Percentiles rank a stretch among this genome's conserved stretches.
phyloP scores from a whole-genome alignment of 2,113 vertebrate species.

The Quiscalus mexicanus region DNA sequence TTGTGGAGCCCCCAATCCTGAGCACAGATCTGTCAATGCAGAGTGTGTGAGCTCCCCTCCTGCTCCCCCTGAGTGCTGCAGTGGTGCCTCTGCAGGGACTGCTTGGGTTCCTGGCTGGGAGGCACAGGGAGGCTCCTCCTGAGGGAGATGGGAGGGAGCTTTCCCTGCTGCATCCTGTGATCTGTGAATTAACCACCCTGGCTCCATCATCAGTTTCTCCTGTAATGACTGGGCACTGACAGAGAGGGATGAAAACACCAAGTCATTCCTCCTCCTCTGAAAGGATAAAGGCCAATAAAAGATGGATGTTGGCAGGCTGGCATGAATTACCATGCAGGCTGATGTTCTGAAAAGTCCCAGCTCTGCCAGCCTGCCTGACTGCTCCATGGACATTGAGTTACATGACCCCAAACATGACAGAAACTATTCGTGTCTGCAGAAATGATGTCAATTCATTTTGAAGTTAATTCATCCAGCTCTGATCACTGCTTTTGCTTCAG shows the following conservation, averaged over 20 bases:
- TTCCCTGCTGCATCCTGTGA: not conserved
- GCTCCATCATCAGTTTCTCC: not conserved
- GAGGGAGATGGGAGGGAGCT: not conserved
- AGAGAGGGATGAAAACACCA: not conserved
- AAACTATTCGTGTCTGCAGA: conserved; percentile 11
- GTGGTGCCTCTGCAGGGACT: no score
- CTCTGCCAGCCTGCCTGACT: conserved; percentile 9
- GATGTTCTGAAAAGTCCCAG: not conserved
- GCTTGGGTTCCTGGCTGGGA: not conserved
- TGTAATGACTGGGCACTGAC: not conserved
- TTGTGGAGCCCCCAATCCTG: rapidly evolving
- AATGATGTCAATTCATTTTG: not conserved
- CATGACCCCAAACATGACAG: not conserved
- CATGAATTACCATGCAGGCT: not conserved
- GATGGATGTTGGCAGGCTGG: conserved; percentile 9
- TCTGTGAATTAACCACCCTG: not conserved
- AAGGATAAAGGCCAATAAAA: conserved; percentile 1
- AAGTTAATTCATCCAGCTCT: conserved; percentile 16
- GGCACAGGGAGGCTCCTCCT: not conserved
- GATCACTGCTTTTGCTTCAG: not conserved
- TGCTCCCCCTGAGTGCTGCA: not conserved
- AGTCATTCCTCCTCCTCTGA: not conserved
- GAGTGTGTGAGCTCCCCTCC: rapidly evolving
- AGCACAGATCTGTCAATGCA: not conserved
- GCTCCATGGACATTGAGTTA: not conserved